Conservation (phyloP, 2,113 vertebrate species). For the Elanoides forficatus region DNA sequence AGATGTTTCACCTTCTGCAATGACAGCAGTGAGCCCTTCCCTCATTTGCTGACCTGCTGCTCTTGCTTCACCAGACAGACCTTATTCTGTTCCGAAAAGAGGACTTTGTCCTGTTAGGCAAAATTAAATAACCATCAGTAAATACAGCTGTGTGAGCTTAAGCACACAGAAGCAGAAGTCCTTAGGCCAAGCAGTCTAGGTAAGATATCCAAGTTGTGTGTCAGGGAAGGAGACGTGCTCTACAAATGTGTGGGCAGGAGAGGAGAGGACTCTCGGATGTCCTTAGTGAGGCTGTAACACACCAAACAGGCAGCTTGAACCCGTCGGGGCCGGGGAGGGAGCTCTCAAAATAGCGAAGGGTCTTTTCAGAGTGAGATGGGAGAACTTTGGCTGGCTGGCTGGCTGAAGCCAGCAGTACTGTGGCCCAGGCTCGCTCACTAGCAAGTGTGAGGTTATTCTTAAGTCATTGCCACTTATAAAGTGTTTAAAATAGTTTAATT, state of each 20-base stretch:
- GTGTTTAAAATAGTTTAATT: not conserved
- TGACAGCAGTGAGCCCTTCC: not conserved
- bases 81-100: not conserved
- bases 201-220: not conserved
- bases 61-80: not conserved
- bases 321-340: no score
- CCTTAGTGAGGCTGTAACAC: not conserved
- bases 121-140: not conserved
- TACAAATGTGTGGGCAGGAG: no score
- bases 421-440: rapidly evolving
- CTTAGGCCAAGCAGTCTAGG: not conserved
- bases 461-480: not conserved
- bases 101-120: not conserved
- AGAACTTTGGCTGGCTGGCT: not conserved
- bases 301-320: rapidly evolving
- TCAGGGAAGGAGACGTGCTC: not conserved
- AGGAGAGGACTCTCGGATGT: not conserved
- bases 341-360: rapidly evolving
- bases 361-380: not conserved
- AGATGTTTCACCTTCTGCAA: rapidly evolving
- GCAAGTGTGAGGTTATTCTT: not conserved
- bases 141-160: not conserved
- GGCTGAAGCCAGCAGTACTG: no score
- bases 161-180: not conserved
- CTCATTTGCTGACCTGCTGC: not conserved